Base-by-base conservation (phyloP, 1,140 invertebrate genomes). In the Micrasema longulum region DNA sequence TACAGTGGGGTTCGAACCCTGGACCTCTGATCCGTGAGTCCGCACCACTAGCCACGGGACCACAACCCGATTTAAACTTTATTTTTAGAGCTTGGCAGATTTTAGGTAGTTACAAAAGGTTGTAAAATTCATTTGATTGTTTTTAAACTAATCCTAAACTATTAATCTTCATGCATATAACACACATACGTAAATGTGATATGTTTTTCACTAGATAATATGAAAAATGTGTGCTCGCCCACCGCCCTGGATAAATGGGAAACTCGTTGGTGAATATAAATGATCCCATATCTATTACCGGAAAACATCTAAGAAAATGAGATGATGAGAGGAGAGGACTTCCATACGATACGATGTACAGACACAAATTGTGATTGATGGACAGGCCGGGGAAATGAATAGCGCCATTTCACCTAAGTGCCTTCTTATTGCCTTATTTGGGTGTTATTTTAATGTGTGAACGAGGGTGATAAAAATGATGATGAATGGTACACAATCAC, bases 291-390 rank as follows among this genome's bases (percentile, higher is more conserved):
- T 72, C 63, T 72, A 72, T 72, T 72, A 72, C 47, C 48, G 38
- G 63, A 66, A 16, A 22, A 12, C 52, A 4, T 53, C 50, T 12
- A 26, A 18, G 31, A 3, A 23, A 10, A 18, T 14, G 57, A 14
- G 41, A 35, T 36, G 2, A 14, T 1, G n/a, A 35, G 31, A 20
- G 10, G 26, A 64, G 60, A 62, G 23, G 60, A 64, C 41, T 45
- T 64, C 18, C 43, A 36, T 20, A 16, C 4, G 60, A 36, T 20
- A 16, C 4, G 60, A 45, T 45, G 60, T 64, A 47, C 60, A 14
- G 26, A 64, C 53, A 63, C 69, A 71, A 71, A 71, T 71, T 71
- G 69, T 71, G 69, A 71, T 71, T 71, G 69, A 71, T 71, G 60
- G 43, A 38, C 23, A 18, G 38, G 26, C 41, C 41, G 41, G 60